Conservation (phyloP, 2,797 vertebrate species). For the Acanthurus tractus region DNA sequence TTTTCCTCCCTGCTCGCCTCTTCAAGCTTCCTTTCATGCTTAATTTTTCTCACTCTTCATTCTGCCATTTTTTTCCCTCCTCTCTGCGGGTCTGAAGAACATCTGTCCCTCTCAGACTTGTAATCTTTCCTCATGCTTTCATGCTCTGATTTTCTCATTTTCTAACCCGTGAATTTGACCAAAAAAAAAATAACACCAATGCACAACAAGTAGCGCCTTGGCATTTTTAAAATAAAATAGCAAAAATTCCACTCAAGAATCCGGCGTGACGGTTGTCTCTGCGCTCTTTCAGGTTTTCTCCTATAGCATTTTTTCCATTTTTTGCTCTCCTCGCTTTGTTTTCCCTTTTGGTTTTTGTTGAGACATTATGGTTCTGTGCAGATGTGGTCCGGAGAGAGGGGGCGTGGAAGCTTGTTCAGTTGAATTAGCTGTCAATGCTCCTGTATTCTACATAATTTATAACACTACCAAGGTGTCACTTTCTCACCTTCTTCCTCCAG, state of each 20-base stretch:
- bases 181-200: slow-evolving; percentile 5
- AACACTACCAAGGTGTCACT: slow-evolving; percentile 60
- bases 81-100: slow-evolving; percentile 37
- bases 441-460: slow-evolving; percentile 68
- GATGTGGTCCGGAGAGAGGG: slow-evolving; percentile 35
- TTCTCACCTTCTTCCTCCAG: slow-evolving; percentile 51
- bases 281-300: slow-evolving; percentile 11
- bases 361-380: slow-evolving; percentile 30
- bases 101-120: slow-evolving; percentile 51
- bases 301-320: background rate
- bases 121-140: slow-evolving; percentile 45
- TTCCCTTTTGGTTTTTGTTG: slow-evolving; percentile 20
- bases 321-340: background rate
- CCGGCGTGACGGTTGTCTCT: background rate
- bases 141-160: slow-evolving; percentile 3
- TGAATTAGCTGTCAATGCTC: slow-evolving; percentile 48
- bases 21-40: slow-evolving; percentile 28
- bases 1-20: slow-evolving; percentile 27
- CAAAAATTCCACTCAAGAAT: background rate
- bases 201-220: slow-evolving; percentile 1
- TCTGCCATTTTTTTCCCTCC: background rate
- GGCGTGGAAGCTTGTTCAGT: slow-evolving; percentile 36
- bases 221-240: slow-evolving; percentile 19
- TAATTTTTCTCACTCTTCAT: slow-evolving; percentile 33
- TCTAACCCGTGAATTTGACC: slow-evolving; percentile 7